Base-by-base conservation (phyloP, 2,797 vertebrate species). In the Paedocypris micromegethes region DNA sequence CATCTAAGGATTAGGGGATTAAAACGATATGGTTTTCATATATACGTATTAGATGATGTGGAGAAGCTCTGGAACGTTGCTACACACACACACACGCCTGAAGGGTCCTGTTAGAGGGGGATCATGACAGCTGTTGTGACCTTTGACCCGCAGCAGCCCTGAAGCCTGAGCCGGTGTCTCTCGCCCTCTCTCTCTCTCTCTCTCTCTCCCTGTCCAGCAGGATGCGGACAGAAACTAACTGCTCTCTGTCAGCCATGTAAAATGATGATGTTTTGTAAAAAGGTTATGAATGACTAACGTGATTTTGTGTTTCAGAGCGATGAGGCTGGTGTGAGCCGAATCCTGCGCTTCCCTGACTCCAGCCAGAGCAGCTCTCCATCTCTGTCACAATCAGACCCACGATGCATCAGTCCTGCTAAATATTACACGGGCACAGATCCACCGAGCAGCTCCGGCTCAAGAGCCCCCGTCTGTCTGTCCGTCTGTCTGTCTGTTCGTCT, bases 61-160 rank as follows among this genome's bases (percentile, higher is more conserved):
- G 23, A 23, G 23, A 1, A 23, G 23, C 23, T 23, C 23, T 23
- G 23, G 23, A 23, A 23, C 23, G 23, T 23, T 23, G 23, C 23
- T 23, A 23, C 23, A 23, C 23, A 23, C 23, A 23, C 23, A 23
- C 23, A 23, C 23, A 23, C 23, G 23, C 23, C 23, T 8, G 8
- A 60, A 47, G 37, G 39, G 41, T 5, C 45, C 1, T 46, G 45
- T 3, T 37, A n/a, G 3, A 50, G 3, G 59, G 37, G 48, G 60
- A 63, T 47, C n/a, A 7, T 70, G 74, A 73, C 72, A 68, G 68
- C 69, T 72, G 74, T 64, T 4, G 9, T 57, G 66, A 75, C 58
- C 70, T 71, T 23, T 66, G 73, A 74, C 72, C 72, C 23, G 23
- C 23, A 23, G 23, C 23, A 23, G 23, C 23, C 50, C 65, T 77